Conservation (phyloP, 2,797 vertebrate species). For the Myotis daubentonii region DNA sequence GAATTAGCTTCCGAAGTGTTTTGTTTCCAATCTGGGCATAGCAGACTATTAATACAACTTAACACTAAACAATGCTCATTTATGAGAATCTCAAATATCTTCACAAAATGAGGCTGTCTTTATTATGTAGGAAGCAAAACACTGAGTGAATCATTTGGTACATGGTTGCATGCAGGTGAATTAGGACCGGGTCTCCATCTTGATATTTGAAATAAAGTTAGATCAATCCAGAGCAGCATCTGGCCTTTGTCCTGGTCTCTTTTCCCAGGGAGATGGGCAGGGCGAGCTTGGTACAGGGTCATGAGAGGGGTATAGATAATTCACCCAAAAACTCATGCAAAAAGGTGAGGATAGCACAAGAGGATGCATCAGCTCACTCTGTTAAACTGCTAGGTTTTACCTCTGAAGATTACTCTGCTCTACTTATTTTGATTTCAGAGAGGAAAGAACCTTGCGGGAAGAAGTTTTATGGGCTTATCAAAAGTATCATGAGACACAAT, state of each 20-base stretch:
- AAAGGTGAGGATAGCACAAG: not conserved
- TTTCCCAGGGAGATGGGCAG: not conserved
- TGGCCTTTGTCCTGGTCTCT: not conserved
- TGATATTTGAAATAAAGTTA: conserved; percentile 18
- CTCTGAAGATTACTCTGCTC: not conserved
- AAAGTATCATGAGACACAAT: not conserved
- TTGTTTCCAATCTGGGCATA: conserved; percentile 18
- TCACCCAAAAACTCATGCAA: not conserved
- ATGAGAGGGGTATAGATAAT: not conserved
- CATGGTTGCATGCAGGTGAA: not conserved
- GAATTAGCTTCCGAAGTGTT: conserved; percentile 50
- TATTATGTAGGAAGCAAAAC: conserved; percentile 11
- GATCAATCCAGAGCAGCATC: not conserved
- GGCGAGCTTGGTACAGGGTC: not conserved
- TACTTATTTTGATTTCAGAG: not conserved
- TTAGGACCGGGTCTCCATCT: not conserved
- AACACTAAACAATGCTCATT: not conserved
- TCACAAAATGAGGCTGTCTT: not conserved
- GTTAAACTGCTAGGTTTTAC: not conserved
- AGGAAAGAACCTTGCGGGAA: not conserved
- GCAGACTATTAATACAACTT: conserved; percentile 36
- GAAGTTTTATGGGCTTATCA: not conserved
- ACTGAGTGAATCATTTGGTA: not conserved
- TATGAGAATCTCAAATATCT: conserved; percentile 28
- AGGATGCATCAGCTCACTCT: not conserved